Evolutionary conservation across 2,797 vertebrate species (phyloP).

Genomic region (Pseudochirops corinnae): DNA sequence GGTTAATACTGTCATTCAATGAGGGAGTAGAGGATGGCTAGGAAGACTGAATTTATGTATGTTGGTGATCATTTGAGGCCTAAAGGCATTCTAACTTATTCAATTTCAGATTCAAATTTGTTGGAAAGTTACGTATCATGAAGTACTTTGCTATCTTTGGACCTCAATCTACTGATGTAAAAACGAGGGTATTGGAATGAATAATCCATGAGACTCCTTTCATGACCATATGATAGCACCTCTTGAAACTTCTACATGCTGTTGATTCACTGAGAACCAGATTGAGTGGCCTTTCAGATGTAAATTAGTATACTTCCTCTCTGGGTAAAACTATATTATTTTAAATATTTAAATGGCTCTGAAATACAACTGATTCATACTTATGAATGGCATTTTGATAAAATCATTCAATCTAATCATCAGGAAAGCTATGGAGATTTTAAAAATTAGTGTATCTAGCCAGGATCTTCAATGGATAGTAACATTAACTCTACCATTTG

Average conservation of each 20-base stretch:
- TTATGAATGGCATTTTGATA: conserved; percentile 49
- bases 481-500: neutral
- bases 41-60: conserved; percentile 66
- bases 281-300: conserved; percentile 64
- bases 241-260: conserved; percentile 48
- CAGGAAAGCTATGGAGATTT: conserved; percentile 22
- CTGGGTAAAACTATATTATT: conserved; percentile 63
- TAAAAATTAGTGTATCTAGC: conserved; percentile 53
- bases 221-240: neutral
- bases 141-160: neutral
- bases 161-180: neutral
- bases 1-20: conserved; percentile 67
- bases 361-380: conserved; percentile 61
- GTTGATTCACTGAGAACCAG: conserved; percentile 67
- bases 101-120: conserved; percentile 67
- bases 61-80: conserved; percentile 56
- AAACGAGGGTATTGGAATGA: neutral
- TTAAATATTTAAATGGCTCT: conserved; percentile 51
- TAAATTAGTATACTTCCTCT: conserved; percentile 69
- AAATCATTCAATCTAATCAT: conserved; percentile 27
- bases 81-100: conserved; percentile 61
- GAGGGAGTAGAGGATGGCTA: conserved; percentile 4
- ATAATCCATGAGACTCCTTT: neutral
- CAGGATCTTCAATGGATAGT: conserved; percentile 12
- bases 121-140: conserved; percentile 58